phyloP scores from a whole-genome alignment of 2,888 invertebrate species.

The Deroplatys truncata region DNA sequence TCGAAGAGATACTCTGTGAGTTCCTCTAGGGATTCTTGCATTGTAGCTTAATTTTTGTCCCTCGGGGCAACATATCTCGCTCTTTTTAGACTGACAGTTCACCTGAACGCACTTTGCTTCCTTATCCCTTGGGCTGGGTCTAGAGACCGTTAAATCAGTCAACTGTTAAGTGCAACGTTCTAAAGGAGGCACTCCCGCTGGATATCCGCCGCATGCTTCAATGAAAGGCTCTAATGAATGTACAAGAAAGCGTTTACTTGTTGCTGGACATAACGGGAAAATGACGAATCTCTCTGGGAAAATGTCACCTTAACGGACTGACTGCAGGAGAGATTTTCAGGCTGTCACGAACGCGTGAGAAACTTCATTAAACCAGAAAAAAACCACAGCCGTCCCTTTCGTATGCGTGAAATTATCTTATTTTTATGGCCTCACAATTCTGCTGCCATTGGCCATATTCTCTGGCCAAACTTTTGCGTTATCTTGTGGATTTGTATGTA shows the following conservation, averaged over 20 bases:
- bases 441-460: too few relatives aligned
- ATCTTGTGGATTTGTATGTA: too few relatives aligned
- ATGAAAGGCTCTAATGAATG: background rate
- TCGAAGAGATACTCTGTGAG: too few relatives aligned
- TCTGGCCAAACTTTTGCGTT: too few relatives aligned
- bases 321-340: background rate
- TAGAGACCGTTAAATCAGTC: background rate
- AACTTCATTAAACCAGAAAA: too few relatives aligned
- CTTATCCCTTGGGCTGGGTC: background rate
- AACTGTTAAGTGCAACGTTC: background rate
- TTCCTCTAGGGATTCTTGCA: too few relatives aligned
- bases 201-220: background rate
- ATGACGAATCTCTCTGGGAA: background rate
- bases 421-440: too few relatives aligned
- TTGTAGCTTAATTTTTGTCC: too few relatives aligned
- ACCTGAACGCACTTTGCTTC: background rate
- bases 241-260: background rate
- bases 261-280: background rate
- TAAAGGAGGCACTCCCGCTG: background rate
- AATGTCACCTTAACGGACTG: background rate
- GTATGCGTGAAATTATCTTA: too few relatives aligned
- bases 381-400: too few relatives aligned
- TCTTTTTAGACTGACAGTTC: background rate
- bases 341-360: background rate
- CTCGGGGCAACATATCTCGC: too few relatives aligned